phyloP scores from a whole-genome alignment of 1,140 invertebrate species.

The Antheraea mylitta region DNA sequence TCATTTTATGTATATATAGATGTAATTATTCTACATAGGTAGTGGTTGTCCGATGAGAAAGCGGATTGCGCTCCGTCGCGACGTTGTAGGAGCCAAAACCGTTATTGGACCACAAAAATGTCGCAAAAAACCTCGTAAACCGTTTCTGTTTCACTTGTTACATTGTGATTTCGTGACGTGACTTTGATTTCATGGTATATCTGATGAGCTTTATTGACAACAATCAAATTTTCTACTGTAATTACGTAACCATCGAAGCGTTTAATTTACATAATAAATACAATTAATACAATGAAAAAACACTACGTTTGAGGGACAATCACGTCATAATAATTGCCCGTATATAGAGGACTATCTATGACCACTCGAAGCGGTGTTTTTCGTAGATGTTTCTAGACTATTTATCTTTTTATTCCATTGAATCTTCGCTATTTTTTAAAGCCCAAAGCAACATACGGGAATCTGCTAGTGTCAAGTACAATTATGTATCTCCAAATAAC shows the following conservation, averaged over 20 bases:
- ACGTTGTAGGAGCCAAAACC: conserved; percentile 44
- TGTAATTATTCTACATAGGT: not conserved
- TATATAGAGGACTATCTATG: too few species aligned
- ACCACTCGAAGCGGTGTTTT: too few species aligned
- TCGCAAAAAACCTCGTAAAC: conserved; percentile 63
- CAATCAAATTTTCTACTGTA: conserved; percentile 42
- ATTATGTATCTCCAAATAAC: too few species aligned
- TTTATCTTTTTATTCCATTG: too few species aligned
- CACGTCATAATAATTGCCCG: too few species aligned
- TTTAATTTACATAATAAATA: conserved; percentile 26
- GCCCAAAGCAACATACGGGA: too few species aligned
- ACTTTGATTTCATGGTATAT: conserved; percentile 65
- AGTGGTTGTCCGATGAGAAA: conserved; percentile 15
- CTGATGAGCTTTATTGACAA: conserved; percentile 51
- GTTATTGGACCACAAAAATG: conserved; percentile 62
- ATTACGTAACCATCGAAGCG: conserved; percentile 59
- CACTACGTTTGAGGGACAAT: not conserved
- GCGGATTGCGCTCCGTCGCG: conserved; percentile 12
- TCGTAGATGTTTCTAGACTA: too few species aligned
- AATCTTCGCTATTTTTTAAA: too few species aligned
- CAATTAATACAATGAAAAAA: not conserved
- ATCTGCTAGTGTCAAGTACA: too few species aligned
- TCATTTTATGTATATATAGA: not conserved
- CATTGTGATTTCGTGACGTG: conserved; percentile 65
- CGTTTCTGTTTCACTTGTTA: conserved; percentile 72